Evolutionary conservation across 2,888 invertebrate species (phyloP), one percentile per base, ranked within the genome.

Genomic region (Caenorhabditis sp.): DNA sequence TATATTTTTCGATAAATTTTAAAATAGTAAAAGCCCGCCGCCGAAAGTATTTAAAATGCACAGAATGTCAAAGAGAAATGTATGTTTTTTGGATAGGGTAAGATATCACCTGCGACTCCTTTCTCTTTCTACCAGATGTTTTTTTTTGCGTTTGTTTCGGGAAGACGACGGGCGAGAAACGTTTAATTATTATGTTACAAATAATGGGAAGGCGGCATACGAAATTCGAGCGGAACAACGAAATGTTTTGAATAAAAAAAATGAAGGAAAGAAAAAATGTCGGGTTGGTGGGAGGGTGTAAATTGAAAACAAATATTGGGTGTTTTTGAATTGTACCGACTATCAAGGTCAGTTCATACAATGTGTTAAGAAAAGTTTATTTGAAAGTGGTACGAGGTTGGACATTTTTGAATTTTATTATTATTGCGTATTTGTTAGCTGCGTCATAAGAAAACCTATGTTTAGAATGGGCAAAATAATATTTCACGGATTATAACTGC

Each of bases 301-400:
- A 56, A 38, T 23, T 38, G 26, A 14, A 31, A 59, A 53, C 38
- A 25, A 60, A 26, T 57, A 27, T 26, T 25, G 7, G 27, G 25
- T 57, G 57, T 14, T 27, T 53, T 53, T 26, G 26, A 57, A 23
- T 27, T 26, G 17, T 21, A 25, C 23, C 26, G 43, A 43, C 17
- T 43, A 43, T 43, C 43, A 43, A 43, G 43, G 43, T 17, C 43
- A 17, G 21, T 57, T 31, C 59, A 3, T 49, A 38, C 57, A 65
- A 65, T 38, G 58, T 65, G 70, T 65, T 62, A 65, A 62, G 52
- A 63, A 54, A 56, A 56, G 23, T 43, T 63, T 43, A 43, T 43
- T 43, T 43, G 43, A 43, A 10, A 43, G 17, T 43, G 43, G 43
- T 43, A 43, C 43, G 43, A 10, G 43, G 12, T 43, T 43, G 43